These are phyloP conservation scores for Acridotheres tristis DNA, from an alignment of 2,797 vertebrate genomes.

Conservation along the genomic window DNA sequence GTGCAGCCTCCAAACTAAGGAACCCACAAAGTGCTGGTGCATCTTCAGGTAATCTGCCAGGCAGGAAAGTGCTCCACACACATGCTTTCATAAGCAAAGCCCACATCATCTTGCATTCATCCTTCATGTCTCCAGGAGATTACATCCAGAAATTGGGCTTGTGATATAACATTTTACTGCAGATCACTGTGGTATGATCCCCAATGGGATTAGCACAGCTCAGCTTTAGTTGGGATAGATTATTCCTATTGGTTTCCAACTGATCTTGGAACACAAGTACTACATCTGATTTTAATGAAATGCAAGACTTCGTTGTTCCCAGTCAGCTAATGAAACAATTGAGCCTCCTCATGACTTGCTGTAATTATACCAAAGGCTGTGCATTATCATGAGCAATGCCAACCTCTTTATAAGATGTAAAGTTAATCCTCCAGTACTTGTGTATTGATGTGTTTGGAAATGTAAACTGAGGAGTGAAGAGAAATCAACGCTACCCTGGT, in stretches of 20 bases:
- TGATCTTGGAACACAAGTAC: constrained; percentile 76
- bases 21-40: not conserved
- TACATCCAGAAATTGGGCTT: not conserved
- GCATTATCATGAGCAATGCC: constrained; percentile 68
- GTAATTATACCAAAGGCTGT: constrained; percentile 71
- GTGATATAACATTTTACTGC: not conserved
- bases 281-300: constrained; percentile 85
- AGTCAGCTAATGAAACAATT: constrained; percentile 75
- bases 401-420: constrained; percentile 64
- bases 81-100: not conserved
- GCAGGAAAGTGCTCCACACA: not conserved
- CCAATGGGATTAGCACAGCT: constrained; percentile 57
- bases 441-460: constrained; percentile 21
- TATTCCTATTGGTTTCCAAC: constrained; percentile 77
- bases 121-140: not conserved
- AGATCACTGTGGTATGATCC: constrained; percentile 34
- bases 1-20: not conserved
- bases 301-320: constrained; percentile 75
- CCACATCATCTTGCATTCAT: not conserved
- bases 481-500: not conserved
- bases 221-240: constrained; percentile 66
- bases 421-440: constrained; percentile 51
- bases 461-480: constrained; percentile 32
- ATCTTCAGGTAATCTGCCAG: not conserved
- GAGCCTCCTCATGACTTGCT: constrained; percentile 76